phyloP scores from a whole-genome alignment of 2,888 invertebrate species.

The Pegoplata infirma region DNA sequence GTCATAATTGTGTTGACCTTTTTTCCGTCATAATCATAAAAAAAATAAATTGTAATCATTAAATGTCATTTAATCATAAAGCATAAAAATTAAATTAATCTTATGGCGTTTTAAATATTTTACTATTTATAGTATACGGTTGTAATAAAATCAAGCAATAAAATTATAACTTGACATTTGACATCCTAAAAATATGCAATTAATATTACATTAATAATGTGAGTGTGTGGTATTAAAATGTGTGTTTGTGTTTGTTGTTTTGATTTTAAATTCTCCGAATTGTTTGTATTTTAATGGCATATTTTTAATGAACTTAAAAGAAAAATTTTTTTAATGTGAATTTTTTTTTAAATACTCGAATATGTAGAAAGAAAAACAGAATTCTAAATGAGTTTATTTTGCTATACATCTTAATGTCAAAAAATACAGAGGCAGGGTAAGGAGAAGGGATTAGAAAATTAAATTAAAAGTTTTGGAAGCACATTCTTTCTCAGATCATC shows the following conservation, averaged over 20 bases:
- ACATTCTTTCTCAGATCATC: neutral
- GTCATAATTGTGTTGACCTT: neutral
- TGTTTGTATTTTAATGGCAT: too few species aligned
- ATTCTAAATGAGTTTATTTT: too few species aligned
- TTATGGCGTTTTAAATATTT: neutral
- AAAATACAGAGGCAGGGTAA: too few species aligned
- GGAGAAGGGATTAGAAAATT: too few species aligned
- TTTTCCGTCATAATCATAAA: neutral
- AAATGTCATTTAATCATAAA: slow-evolving; percentile 25
- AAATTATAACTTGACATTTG: slow-evolving; percentile 19
- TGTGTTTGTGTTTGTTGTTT: neutral
- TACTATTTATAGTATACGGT: too few species aligned
- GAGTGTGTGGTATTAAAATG: neutral
- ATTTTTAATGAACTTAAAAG: too few species aligned
- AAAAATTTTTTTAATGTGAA: too few species aligned
- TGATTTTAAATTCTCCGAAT: neutral
- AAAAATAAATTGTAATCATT: slow-evolving; percentile 8
- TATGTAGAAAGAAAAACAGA: too few species aligned
- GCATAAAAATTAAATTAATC: slow-evolving; percentile 15
- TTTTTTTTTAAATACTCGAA: too few species aligned
- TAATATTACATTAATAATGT: slow-evolving; percentile 6
- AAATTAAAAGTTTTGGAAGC: neutral
- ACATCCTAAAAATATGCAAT: slow-evolving; percentile 31
- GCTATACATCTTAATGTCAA: too few species aligned
- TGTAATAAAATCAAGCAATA: slow-evolving; percentile 1